Conservation (phyloP, 2,113 vertebrate genomes). For the Festucalex cinctus region DNA sequence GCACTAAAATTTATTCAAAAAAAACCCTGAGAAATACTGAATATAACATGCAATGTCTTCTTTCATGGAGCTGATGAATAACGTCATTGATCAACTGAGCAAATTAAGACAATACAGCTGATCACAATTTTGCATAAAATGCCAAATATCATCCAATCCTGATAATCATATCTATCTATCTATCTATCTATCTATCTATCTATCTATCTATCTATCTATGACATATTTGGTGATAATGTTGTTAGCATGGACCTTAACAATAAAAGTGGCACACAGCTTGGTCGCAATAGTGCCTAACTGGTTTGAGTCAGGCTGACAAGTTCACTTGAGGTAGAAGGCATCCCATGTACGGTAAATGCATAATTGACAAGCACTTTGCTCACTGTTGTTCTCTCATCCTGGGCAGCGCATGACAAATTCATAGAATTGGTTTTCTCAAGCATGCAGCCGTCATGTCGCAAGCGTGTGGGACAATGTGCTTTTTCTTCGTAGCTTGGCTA, state of each 20-base stretch:
- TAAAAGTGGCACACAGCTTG: not conserved
- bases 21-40: too few relatives aligned
- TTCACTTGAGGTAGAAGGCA: slow-evolving; percentile 43
- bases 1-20: too few relatives aligned
- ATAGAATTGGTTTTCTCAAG: slow-evolving; percentile 42
- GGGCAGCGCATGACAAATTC: slow-evolving; percentile 60
- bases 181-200: too few relatives aligned
- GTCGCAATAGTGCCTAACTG: not conserved
- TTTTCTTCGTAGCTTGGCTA: not conserved
- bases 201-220: too few relatives aligned
- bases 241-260: not conserved
- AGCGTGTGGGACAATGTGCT: slow-evolving; percentile 20
- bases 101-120: too few relatives aligned
- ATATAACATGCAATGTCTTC: too few relatives aligned
- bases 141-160: too few relatives aligned
- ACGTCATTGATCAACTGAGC: too few relatives aligned
- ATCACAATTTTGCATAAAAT: too few relatives aligned
- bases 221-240: too few relatives aligned
- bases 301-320: slow-evolving; percentile 29
- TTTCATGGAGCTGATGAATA: too few relatives aligned
- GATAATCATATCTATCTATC: too few relatives aligned
- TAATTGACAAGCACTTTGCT: slow-evolving; percentile 61
- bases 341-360: slow-evolving; percentile 45
- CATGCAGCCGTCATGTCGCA: slow-evolving; percentile 32
- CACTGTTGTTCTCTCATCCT: slow-evolving; percentile 32